Evolutionary conservation across 2,113 vertebrate species (phyloP), one percentile per base, ranked within the genome.

Genomic region (Paracanthobrama guichenoti): DNA sequence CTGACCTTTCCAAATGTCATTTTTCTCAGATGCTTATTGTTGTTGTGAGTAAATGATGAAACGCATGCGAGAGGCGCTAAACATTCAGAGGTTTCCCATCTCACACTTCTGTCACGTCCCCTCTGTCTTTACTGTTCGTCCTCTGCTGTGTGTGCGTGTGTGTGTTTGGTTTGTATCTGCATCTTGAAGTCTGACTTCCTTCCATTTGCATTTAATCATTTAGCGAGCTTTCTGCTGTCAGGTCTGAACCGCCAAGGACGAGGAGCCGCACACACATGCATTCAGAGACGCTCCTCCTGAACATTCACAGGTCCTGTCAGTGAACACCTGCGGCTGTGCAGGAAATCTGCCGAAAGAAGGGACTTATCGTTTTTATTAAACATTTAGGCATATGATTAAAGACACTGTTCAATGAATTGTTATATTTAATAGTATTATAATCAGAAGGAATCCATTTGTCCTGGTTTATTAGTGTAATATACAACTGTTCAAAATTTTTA

Each of bases 1-100:
- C 42, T 85, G 86, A 85, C 86, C 86, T 87, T 87, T 87, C 31
- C 22, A 87, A 87, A 87, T 87, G 83, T 73, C 73, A 72, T 82
- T 74, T 85, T 72, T 72, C 60, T 82, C 35, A 16, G 55, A 50
- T 26, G 67, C 14, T 79, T 85, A 73, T 87, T 72, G 79, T 55
- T n/a, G 16, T 16, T 74, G 74, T 74, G 73, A 85, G 85, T 83
- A 85, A 79, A 82, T 83, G 79, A 83, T 84, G 74, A 87, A 79
- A 82, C 31, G 42, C 72, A 44, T 59, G 53, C 71, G 16, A 35
- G 48, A 81, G 44, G 10, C 6, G 11, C n/a, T 67, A 67, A 84
- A 79, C 16, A 24, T 44, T 22, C 66, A 4, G 20, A 73, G 66
- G 4, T 4, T 69, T 57, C 28, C 4, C 42, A n/a, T 72, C n/a